phyloP scores from a whole-genome alignment of 2,888 invertebrate species.

The Caenorhabditis sulstoni region DNA sequence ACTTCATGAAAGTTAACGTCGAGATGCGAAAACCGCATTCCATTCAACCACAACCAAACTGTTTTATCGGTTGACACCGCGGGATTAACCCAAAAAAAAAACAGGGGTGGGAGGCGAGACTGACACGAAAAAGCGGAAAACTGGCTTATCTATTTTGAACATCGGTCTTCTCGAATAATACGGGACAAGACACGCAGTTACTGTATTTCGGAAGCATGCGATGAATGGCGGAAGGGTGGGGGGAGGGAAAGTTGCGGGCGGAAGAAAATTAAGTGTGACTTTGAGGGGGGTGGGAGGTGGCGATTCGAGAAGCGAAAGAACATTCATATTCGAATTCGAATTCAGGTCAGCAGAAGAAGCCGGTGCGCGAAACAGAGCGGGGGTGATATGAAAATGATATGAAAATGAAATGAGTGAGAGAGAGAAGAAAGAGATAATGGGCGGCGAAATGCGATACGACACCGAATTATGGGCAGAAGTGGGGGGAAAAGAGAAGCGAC shows the following conservation, averaged over 20 bases:
- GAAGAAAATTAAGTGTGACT: constrained; percentile 41
- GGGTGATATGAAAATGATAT: too few species aligned
- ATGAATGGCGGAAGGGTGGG: constrained; percentile 1
- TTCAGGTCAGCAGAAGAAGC: neutral
- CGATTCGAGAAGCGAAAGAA: constrained; percentile 4
- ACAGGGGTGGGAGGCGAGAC: constrained; percentile 5
- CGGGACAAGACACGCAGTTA: constrained; percentile 20
- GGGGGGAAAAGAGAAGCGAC: neutral
- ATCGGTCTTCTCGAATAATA: constrained; percentile 22
- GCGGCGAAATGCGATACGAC: constrained; percentile 12
- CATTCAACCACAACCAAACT: constrained; percentile 9
- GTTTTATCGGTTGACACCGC: constrained; percentile 38
- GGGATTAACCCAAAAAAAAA: constrained; percentile 49
- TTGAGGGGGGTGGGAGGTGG: neutral
- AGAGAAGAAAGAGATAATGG: too few species aligned
- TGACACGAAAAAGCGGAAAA: constrained; percentile 46
- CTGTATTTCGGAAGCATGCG: constrained; percentile 22
- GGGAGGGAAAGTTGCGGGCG: constrained; percentile 2
- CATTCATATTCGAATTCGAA: constrained; percentile 13
- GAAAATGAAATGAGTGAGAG: too few species aligned
- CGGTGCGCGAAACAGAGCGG: too few species aligned
- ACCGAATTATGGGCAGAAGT: neutral
- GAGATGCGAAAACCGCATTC: neutral
- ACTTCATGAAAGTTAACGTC: too few species aligned
- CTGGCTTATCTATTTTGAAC: constrained; percentile 56